phyloP scores from a whole-genome alignment of 2,888 invertebrate genomes.

The Chrysodeixis includens region DNA sequence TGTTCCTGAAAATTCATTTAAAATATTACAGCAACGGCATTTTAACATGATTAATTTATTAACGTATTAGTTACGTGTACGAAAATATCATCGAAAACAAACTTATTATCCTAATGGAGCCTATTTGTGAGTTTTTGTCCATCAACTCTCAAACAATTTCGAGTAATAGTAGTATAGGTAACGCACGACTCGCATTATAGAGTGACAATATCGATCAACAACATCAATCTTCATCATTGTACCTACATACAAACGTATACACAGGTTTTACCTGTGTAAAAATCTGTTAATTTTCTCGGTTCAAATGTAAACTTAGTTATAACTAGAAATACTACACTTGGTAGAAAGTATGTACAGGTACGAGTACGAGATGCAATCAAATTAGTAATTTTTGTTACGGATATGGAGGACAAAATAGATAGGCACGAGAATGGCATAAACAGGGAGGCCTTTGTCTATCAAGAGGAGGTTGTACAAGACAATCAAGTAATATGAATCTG shows the following conservation, averaged over 20 bases:
- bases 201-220: constrained; percentile 10
- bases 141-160: constrained; percentile 6
- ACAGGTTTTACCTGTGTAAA: background rate
- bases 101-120: constrained; percentile 7
- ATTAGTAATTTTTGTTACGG: too few species aligned
- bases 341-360: too few species aligned
- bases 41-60: background rate
- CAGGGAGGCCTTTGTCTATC: too few species aligned
- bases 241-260: background rate
- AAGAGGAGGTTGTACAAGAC: too few species aligned
- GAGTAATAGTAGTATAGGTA: constrained; percentile 5
- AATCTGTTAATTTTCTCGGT: background rate
- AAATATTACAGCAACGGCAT: background rate
- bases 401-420: too few species aligned
- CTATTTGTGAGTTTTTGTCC: constrained; percentile 3
- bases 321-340: background rate
- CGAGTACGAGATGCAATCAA: too few species aligned
- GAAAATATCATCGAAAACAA: constrained; percentile 5
- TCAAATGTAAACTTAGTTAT: background rate
- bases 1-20: too few species aligned
- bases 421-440: too few species aligned
- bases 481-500: background rate
- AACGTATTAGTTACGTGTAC: background rate
- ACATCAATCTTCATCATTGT: constrained; percentile 5
- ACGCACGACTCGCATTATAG: constrained; percentile 11